A percentile compares a stretch with the other conserved stretches of the same genome.
Conservation (phyloP, 2,797 vertebrate species). For the Anniella stebbinsi region DNA sequence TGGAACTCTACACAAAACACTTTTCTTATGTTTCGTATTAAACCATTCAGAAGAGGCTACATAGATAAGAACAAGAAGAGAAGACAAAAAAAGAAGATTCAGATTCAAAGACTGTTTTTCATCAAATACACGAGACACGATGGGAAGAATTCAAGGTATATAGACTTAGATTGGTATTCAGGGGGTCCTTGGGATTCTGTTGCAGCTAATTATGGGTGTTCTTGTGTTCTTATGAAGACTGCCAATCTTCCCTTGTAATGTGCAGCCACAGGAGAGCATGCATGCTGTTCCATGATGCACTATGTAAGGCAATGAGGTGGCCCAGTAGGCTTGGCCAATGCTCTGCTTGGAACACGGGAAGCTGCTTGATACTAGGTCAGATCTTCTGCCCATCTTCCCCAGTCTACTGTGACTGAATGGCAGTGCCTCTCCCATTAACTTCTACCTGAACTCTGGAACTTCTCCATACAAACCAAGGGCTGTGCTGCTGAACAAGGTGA, state of each 20-base stretch:
- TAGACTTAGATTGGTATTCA: not conserved
- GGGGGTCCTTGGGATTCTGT: not conserved
- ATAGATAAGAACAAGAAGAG: not conserved
- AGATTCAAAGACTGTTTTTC: not conserved
- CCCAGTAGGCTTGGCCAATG: not conserved
- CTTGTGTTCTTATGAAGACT: not conserved
- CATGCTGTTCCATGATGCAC: not conserved
- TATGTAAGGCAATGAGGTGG: not conserved
- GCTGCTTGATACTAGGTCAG: not conserved
- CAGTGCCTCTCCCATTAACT: not conserved
- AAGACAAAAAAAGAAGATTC: constrained; percentile 6
- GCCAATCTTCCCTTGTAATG: not conserved
- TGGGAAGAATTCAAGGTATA: not conserved
- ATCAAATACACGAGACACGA: not conserved
- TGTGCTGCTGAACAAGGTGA: not conserved
- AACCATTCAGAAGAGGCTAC: constrained; percentile 23
- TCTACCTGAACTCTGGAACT: not conserved
- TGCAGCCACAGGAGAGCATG: not conserved
- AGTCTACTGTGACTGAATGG: not conserved
- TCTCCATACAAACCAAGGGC: not conserved
- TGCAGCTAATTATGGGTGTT: not conserved
- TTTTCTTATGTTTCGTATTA: not conserved
- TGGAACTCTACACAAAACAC: not conserved
- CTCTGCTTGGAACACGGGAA: not conserved
- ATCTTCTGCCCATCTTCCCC: not conserved